Percentiles rank a stretch among this genome's conserved stretches.
Evolutionary conservation across 2,888 invertebrate genomes (phyloP).

Genomic region (Criorhina ranunculi): DNA sequence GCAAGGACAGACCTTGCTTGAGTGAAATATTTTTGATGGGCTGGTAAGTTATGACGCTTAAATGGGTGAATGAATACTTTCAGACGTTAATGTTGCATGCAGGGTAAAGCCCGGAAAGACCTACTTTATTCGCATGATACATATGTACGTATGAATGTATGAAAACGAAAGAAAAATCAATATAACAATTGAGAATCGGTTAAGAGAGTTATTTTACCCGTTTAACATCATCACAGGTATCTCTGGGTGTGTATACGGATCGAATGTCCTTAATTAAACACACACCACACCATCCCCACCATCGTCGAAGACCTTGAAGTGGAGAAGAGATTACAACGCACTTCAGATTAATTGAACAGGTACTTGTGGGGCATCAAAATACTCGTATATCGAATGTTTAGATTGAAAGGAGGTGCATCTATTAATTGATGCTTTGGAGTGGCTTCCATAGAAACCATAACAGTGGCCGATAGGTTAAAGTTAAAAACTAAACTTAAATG

Average conservation of each 20-base stretch:
- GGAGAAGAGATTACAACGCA: conserved; percentile 27
- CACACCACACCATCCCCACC: background rate
- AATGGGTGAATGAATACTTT: conserved; percentile 33
- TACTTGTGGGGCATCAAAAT: conserved; percentile 7
- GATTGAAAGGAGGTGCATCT: background rate
- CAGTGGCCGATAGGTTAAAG: background rate
- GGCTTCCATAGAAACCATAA: background rate
- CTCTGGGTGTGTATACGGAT: conserved; percentile 25
- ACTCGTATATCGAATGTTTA: conserved; percentile 8
- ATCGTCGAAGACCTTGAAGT: background rate
- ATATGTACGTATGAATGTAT: background rate
- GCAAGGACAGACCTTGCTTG: conserved; percentile 15
- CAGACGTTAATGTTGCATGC: conserved; percentile 1
- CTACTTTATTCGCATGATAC: conserved; percentile 8
- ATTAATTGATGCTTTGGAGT: background rate
- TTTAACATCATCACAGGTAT: conserved; percentile 10
- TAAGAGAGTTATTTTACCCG: conserved; percentile 33
- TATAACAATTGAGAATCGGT: conserved; percentile 33
- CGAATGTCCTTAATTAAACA: conserved; percentile 49
- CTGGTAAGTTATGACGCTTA: conserved; percentile 49
- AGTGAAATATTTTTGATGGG: conserved; percentile 53
- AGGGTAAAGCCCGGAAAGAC: too few relatives aligned
- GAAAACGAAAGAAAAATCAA: conserved; percentile 37
- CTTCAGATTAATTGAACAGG: conserved; percentile 55
- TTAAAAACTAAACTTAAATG: background rate